Evolutionary conservation across 2,888 invertebrate genomes (phyloP).

Genomic region (Tridacna crocea): DNA sequence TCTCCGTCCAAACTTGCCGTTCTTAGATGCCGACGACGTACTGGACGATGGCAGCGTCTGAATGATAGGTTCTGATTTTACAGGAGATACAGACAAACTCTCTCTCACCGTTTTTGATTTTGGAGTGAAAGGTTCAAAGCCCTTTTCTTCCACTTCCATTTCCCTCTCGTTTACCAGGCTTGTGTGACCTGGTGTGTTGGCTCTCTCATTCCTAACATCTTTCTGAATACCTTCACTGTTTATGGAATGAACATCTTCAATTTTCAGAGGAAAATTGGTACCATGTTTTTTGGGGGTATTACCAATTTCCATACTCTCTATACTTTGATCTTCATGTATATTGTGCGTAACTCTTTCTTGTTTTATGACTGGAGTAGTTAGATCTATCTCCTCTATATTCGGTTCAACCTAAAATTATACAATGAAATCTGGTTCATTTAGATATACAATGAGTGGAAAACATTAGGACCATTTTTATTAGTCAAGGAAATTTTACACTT

Average conservation of each 20-base stretch:
- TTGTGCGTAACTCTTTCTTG: not conserved
- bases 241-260: no score
- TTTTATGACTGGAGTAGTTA: slow-evolving; percentile 30
- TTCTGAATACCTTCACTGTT: no score
- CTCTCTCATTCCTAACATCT: no score
- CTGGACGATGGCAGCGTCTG: slow-evolving; percentile 24
- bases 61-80: slow-evolving; percentile 67
- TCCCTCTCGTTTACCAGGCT: no score
- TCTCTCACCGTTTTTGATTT: slow-evolving; percentile 34
- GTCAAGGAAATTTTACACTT: no score
- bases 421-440: not conserved
- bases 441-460: no score
- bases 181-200: no score
- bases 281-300: slow-evolving; percentile 11
- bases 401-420: slow-evolving; percentile 10
- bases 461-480: no score
- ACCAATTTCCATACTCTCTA: not conserved
- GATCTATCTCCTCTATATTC: slow-evolving; percentile 12
- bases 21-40: not conserved
- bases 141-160: no score
- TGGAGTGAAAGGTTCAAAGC: not conserved
- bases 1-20: not conserved
- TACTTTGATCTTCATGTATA: not conserved
- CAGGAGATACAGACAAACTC: slow-evolving; percentile 72
- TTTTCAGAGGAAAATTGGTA: no score